Evolutionary conservation across 2,113 vertebrate genomes (phyloP).

Genomic region (Gadus chalcogrammus): DNA sequence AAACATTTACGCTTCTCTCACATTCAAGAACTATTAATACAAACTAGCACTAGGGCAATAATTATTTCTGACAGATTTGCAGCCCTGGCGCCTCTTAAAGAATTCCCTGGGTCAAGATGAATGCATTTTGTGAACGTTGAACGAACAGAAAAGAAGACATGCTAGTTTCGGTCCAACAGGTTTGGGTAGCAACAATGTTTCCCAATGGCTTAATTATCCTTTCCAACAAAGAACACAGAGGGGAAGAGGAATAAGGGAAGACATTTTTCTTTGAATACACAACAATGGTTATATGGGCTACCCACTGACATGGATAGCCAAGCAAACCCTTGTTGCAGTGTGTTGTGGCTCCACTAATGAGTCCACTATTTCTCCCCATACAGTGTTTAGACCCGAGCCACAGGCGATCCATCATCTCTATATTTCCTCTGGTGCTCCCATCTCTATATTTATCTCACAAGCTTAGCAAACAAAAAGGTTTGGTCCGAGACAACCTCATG

Average conservation of each 20-base stretch:
- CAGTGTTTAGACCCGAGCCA: not conserved
- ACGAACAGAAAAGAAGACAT: not conserved
- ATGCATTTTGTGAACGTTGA: not conserved
- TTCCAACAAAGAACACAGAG: constrained; percentile 13
- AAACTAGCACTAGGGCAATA: not conserved
- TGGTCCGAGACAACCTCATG: not conserved
- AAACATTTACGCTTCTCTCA: too few relatives aligned
- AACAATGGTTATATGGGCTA: constrained; percentile 30
- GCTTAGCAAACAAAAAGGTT: not conserved
- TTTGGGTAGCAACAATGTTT: constrained; percentile 21
- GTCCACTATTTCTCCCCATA: not conserved
- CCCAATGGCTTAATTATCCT: constrained; percentile 52
- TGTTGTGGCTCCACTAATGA: not conserved
- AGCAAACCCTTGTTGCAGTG: not conserved
- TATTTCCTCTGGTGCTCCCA: not conserved
- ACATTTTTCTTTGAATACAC: constrained; percentile 5
- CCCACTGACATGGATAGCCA: not conserved
- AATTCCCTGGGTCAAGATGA: constrained; percentile 17
- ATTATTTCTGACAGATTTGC: constrained; percentile 9
- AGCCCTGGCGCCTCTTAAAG: not conserved
- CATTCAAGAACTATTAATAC: too few relatives aligned
- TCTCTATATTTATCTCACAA: not conserved
- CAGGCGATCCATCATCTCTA: not conserved
- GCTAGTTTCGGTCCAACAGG: constrained; percentile 10
- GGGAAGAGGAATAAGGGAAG: constrained; percentile 6